Evolutionary conservation across 2,797 vertebrate species (phyloP), one percentile per base, ranked within the genome.

Genomic region (Merluccius polli): DNA sequence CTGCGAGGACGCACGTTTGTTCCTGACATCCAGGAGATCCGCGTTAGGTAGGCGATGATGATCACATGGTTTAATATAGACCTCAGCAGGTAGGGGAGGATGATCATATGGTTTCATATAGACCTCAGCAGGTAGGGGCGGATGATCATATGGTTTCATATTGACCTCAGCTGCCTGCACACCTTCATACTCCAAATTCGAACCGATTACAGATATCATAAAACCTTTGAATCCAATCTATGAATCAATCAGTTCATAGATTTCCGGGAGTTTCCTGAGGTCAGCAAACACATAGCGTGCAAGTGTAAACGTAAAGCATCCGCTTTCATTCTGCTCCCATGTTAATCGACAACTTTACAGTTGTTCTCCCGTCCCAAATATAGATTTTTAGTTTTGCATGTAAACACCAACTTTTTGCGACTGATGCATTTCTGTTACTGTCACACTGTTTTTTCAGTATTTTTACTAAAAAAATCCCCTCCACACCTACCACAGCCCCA

Each of bases 11-110:
- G 88, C 75, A 90, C 93, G 77, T 96, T 98, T 86, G 95, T 98
- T 73, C 98, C 98, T 0, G 97, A 99, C 86, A 98, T 99, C 86
- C 97, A 99, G 89, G 98, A 99, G 89, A 97, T 98, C 72, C 95
- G 98, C 3, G 97, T 99, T 91, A 99, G 98, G 98, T 99, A 83
- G 87, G 90, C 68, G 75, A 35, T 52, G 41, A n/a, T 4, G 35
- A 7, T 70, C 30, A 30, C 15, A n/a, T 5, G 48, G 30, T 12
- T n/a, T 63, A 15, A 59, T 33, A 21, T 13, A 41, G 38, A 0
- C 2, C 38, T 15, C n/a, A n/a, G n/a, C n/a, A 99, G 98, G 98
- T 99, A 83, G 87, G 90, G 68, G 75, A 35, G 35, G 41, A n/a
- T 4, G 35, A 7, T 70, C 30, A 30, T 15, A n/a, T 5, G 48